A percentile compares a stretch with the other conserved stretches of the same genome.
phyloP scores from a whole-genome alignment of 35 echinoderm and acorn worm genomes.

The Apostichopus californicus region DNA sequence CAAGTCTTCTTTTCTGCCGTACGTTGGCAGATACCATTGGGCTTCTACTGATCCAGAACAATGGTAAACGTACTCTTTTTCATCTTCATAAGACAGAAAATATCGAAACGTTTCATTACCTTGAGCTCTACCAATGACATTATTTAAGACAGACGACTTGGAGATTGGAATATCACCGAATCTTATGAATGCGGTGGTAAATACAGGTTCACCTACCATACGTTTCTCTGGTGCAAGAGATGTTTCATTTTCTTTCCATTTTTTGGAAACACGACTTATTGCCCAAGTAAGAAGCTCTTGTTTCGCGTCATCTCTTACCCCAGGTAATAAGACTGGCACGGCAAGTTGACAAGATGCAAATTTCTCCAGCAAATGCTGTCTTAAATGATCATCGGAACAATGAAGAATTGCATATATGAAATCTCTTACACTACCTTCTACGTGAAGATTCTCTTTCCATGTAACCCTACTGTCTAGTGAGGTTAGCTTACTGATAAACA shows the following conservation, averaged over 20 bases:
- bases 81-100: neutral
- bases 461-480: neutral
- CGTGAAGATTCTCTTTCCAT: neutral
- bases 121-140: slow-evolving; percentile 20
- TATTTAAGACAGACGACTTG: slow-evolving; percentile 1
- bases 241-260: slow-evolving; percentile 21
- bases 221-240: neutral
- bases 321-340: neutral
- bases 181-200: slow-evolving; percentile 12
- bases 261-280: neutral
- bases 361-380: neutral
- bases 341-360: slow-evolving; percentile 28
- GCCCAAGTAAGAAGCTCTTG: slow-evolving; percentile 13
- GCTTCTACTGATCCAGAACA: neutral
- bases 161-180: slow-evolving; percentile 10
- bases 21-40: neutral
- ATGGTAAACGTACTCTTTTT: neutral
- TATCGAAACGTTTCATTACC: neutral
- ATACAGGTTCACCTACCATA: neutral
- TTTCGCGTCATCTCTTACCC: neutral
- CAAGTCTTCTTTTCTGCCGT: neutral
- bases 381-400: slow-evolving; percentile 23
- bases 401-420: slow-evolving; percentile 4
- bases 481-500: neutral
- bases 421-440: slow-evolving; percentile 2